These are phyloP conservation scores for Corythoichthys intestinalis DNA, from an alignment of 2,113 vertebrate species.

Conservation along the genomic window DNA sequence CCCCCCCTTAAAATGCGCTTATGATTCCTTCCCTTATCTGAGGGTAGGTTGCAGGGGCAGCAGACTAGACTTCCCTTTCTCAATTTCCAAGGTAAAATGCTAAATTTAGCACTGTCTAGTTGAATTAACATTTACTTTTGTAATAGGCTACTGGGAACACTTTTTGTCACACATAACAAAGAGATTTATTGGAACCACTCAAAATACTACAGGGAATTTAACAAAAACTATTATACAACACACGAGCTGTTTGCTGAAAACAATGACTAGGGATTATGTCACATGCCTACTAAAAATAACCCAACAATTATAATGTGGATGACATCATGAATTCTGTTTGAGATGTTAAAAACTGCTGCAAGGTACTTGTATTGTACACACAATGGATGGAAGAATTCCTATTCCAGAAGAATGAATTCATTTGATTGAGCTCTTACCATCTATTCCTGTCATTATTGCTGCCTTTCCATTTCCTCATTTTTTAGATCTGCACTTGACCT, in stretches of 20 bases:
- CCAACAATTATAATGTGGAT: not conserved
- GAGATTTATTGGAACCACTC: not conserved
- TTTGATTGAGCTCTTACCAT: not conserved
- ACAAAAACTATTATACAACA: constrained; percentile 7
- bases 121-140: not conserved
- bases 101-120: not conserved
- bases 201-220: constrained; percentile 5
- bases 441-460: not conserved
- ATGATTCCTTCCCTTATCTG: too few species aligned
- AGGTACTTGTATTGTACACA: not conserved
- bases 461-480: constrained; percentile 10
- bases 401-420: not conserved
- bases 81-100: too few species aligned
- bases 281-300: not conserved
- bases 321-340: not conserved
- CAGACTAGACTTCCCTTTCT: too few species aligned
- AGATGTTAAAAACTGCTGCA: not conserved
- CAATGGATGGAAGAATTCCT: too few species aligned
- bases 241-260: not conserved
- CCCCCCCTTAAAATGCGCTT: too few species aligned
- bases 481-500: constrained; percentile 40
- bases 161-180: constrained; percentile 2
- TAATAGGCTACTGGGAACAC: not conserved
- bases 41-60: too few species aligned
- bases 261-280: not conserved